Evolutionary conservation across 2,113 vertebrate genomes (phyloP).

Genomic region (Leptocoma aspasia): DNA sequence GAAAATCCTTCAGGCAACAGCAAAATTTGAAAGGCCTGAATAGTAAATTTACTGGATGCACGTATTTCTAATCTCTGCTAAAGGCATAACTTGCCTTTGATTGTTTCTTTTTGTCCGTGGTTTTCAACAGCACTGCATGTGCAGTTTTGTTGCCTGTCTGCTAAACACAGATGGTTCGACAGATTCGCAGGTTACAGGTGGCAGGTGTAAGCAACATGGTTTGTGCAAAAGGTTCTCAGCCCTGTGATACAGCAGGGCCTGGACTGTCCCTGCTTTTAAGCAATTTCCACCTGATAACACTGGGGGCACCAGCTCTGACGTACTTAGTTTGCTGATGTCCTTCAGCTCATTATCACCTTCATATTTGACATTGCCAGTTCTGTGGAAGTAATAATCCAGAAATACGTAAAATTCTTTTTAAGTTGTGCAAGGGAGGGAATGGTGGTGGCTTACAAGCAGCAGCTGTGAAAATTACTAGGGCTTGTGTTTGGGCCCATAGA

Average conservation of each 20-base stretch:
- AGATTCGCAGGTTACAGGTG: background rate
- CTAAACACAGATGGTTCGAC: background rate
- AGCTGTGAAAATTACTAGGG: background rate
- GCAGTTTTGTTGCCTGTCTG: background rate
- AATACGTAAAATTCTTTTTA: background rate
- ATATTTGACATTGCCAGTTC: background rate
- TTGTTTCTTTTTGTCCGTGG: background rate
- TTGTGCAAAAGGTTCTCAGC: background rate
- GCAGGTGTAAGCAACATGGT: background rate
- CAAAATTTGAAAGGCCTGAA: background rate
- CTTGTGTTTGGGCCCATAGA: background rate
- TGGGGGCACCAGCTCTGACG: background rate
- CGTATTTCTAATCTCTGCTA: background rate
- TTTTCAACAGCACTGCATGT: background rate
- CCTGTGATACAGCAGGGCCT: background rate
- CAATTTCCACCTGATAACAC: background rate
- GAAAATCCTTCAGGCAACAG: background rate
- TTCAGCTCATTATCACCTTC: slow-evolving; percentile 13
- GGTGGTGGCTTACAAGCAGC: background rate
- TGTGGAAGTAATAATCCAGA: background rate
- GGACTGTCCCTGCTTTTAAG: background rate
- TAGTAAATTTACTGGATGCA: background rate
- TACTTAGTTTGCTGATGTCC: background rate
- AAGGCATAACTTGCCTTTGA: background rate
- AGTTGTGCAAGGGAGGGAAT: background rate